Conservation (phyloP, 2,888 invertebrate species). For the Nemurella pictetii region DNA sequence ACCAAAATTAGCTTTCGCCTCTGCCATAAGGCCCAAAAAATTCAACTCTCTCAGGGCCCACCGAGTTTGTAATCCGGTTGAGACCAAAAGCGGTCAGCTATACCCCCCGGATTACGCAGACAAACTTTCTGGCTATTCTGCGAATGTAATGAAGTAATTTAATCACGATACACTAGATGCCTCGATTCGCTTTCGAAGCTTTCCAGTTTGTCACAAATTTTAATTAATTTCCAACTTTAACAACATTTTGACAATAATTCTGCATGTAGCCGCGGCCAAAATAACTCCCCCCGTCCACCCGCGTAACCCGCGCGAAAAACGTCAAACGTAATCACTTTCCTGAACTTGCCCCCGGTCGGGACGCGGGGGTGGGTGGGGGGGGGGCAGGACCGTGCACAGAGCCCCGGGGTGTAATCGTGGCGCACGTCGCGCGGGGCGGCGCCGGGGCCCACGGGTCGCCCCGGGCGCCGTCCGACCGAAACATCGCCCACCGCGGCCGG, state of each 20-base stretch:
- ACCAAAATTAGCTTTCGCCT: not conserved
- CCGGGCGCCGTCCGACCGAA: not conserved
- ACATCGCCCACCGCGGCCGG: not conserved
- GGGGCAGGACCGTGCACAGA: too few relatives aligned
- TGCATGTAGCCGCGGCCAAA: not conserved
- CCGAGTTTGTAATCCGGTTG: not conserved
- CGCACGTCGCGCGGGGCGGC: not conserved
- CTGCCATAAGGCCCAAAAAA: not conserved
- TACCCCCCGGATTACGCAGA: not conserved
- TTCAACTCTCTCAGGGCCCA: not conserved
- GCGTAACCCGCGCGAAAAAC: not conserved
- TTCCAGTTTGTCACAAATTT: constrained; percentile 13
- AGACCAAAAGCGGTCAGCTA: not conserved
- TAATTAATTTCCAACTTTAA: constrained; percentile 15
- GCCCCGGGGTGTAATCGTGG: not conserved
- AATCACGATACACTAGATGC: not conserved
- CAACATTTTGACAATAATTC: not conserved
- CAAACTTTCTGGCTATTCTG: not conserved
- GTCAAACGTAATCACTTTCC: not conserved
- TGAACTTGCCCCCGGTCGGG: not conserved
- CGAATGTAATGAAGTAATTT: constrained; percentile 7
- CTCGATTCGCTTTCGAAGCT: not conserved
- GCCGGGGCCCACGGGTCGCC: not conserved
- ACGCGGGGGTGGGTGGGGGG: not conserved
- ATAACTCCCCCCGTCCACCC: not conserved